Conservation (phyloP, 2,113 vertebrate species). For the Picathartes gymnocephalus region DNA sequence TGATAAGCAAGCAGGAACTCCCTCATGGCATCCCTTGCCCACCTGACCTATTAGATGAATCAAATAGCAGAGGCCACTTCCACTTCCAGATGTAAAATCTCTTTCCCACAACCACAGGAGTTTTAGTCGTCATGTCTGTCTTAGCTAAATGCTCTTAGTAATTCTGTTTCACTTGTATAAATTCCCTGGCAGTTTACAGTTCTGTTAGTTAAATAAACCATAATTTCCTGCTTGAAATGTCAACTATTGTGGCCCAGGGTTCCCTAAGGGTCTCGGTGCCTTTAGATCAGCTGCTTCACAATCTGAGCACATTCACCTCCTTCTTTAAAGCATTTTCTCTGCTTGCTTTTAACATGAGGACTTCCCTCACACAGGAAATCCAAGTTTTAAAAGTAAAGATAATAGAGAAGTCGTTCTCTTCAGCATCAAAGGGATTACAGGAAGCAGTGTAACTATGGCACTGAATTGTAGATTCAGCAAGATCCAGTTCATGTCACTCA, state of each 20-base stretch:
- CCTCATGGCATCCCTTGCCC: background rate
- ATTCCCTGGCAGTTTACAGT: conserved; percentile 22
- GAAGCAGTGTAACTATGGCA: background rate
- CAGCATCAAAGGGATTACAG: background rate
- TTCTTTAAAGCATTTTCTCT: conserved; percentile 19
- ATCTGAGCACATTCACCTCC: conserved; percentile 45
- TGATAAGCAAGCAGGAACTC: background rate
- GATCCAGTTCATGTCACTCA: background rate
- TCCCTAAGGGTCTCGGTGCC: conserved; percentile 6
- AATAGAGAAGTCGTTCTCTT: conserved; percentile 16
- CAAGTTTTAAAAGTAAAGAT: conserved; percentile 32
- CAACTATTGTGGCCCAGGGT: conserved; percentile 28
- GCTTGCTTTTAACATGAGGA: background rate
- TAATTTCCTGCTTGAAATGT: conserved; percentile 47
- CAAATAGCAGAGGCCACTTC: background rate
- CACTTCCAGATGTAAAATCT: background rate
- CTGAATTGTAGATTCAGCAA: background rate
- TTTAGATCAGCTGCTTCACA: conserved; percentile 51
- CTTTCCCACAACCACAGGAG: background rate
- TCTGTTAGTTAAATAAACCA: conserved; percentile 48
- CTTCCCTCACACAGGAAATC: conserved; percentile 30
- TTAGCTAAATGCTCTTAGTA: background rate
- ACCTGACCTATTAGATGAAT: background rate
- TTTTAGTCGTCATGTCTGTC: background rate
- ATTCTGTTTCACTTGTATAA: conserved; percentile 3